Base-by-base conservation (phyloP, 2,888 invertebrate species). In the Drosophila engyochracea region DNA sequence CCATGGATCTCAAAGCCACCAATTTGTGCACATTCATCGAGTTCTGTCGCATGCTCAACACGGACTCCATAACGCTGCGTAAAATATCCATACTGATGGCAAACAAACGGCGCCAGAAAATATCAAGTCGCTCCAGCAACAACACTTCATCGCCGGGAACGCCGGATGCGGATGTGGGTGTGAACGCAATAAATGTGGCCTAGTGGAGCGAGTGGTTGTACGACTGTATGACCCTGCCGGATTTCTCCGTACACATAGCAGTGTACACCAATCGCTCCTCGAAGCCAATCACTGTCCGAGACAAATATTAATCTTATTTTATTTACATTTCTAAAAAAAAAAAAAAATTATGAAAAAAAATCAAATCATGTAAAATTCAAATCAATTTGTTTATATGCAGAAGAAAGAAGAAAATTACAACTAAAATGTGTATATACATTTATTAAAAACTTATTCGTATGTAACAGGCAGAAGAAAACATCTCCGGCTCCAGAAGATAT, bases 31-130 rank as follows among this genome's bases (percentile, higher is more conserved):
- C 75, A 12, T 92, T 92, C 64, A 78, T 92, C 52, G 91, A 91
- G 25, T 69, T 85, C 22, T 92, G 91, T 58, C 84, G 82, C 49
- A 80, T 81, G 73, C 73, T 91, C 30, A 92, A 92, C 55, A 84
- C 81, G n/a, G 88, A 90, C 25, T 92, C 88, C 31, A 81, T 91
- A 33, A 80, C 85, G 0, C 30, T 89, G 35, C 87, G 91, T 25
- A 92, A 91, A 66, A 83, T 88, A 69, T 59, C 83, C 0, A 83
- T 85, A n/a, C 12, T 82, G 65, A 61, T 59, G 70, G 44, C 75
- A 4, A 80, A 79, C 12, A 73, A 70, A 28, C 73, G 82, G 1
- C 79, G 79, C 6, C 12, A 33, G 14, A 74, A 64, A 30, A 19
- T 58, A 10, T 76, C 77, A 1, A 70, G 61, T 54, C 70, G 82